phyloP scores from a whole-genome alignment of 2,797 vertebrate species.

The Rhinatrema bivittatum region DNA sequence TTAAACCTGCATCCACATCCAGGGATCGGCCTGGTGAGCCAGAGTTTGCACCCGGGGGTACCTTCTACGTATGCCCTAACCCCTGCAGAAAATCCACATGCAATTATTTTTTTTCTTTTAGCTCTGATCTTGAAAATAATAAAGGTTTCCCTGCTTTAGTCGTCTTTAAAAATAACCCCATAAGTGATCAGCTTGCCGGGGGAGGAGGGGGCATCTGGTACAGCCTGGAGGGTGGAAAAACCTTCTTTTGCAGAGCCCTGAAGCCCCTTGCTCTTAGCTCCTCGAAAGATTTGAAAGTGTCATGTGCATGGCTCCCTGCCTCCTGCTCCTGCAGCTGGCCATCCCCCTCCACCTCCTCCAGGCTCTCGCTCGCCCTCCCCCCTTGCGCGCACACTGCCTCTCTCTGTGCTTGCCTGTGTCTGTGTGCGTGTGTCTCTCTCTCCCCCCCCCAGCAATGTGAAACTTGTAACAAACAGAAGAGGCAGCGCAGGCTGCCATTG shows the following conservation, averaged over 20 bases:
- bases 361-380: slow-evolving; percentile 5
- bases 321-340: background rate
- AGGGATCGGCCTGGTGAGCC: no score
- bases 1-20: slow-evolving; percentile 17
- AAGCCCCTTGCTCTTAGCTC: background rate
- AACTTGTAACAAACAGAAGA: slow-evolving; percentile 28
- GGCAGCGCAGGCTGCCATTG: slow-evolving; percentile 24
- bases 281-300: background rate
- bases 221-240: no score
- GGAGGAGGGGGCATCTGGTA: background rate
- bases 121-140: no score
- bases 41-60: no score
- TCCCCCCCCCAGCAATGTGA: slow-evolving; percentile 7
- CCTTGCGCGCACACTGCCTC: background rate
- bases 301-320: background rate
- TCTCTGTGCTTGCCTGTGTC: no score
- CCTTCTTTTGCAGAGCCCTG: background rate
- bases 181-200: slow-evolving; percentile 16
- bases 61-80: no score
- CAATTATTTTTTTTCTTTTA: background rate
- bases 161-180: slow-evolving; percentile 5
- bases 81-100: no score
- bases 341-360: background rate
- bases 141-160: slow-evolving; percentile 11
- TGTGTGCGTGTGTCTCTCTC: background rate